Percentiles rank a stretch among this genome's conserved stretches.
Conservation (phyloP, 2,888 invertebrate genomes). For the Napeogenes inachia region DNA sequence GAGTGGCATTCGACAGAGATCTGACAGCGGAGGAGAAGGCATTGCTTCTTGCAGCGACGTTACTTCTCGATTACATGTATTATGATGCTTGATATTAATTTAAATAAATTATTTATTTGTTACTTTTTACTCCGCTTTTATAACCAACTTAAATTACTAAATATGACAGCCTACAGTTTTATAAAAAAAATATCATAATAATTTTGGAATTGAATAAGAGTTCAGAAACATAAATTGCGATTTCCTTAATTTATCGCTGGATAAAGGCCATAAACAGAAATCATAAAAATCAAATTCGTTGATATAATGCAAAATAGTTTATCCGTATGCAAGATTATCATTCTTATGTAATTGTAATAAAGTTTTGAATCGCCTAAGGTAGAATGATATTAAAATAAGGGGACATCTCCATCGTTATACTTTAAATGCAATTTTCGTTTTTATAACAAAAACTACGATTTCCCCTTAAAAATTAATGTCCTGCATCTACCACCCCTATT, state of each 20-base stretch:
- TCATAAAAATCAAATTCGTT: conserved; percentile 53
- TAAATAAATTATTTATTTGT: no score
- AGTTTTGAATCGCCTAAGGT: conserved; percentile 36
- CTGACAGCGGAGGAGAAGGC: conserved; percentile 55
- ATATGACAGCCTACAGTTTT: no score
- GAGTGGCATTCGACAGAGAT: conserved; percentile 50
- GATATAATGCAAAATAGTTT: conserved; percentile 44
- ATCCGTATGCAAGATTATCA: conserved; percentile 9
- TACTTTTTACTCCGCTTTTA: no score
- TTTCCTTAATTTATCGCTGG: conserved; percentile 31
- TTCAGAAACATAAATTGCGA: conserved; percentile 13
- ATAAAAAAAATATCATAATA: no score
- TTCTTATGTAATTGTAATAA: conserved; percentile 25
- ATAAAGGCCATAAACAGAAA: conserved; percentile 48
- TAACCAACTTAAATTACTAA: no score
- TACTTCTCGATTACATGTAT: conserved; percentile 67
- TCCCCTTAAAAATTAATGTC: conserved; percentile 74
- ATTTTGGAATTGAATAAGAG: background rate
- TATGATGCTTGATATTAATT: conserved; percentile 49
- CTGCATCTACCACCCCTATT: conserved; percentile 64
- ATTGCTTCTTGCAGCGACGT: conserved; percentile 53
- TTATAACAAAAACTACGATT: conserved; percentile 64
- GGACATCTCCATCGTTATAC: conserved; percentile 60
- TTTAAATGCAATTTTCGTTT: conserved; percentile 73
- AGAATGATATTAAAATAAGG: conserved; percentile 71